Evolutionary conservation across 2,797 vertebrate genomes (phyloP).

Genomic region (Acanthornis magna): DNA sequence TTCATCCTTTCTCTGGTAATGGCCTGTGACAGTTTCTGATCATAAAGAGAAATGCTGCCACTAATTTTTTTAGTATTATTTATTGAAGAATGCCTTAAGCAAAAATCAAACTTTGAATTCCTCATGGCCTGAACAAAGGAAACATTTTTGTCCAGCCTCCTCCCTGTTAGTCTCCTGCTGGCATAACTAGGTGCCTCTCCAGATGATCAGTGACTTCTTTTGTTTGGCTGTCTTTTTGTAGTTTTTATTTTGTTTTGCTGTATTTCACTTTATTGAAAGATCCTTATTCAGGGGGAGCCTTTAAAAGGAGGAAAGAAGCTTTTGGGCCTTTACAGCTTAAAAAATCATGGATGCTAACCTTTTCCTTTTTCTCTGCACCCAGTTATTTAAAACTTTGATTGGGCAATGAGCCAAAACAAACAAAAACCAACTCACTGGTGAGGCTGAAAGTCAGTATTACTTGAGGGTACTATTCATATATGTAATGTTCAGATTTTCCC

Average conservation of each 20-base stretch:
- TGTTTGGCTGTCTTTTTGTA: neutral
- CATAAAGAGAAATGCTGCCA: neutral
- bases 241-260: neutral
- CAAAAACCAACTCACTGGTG: rapidly evolving
- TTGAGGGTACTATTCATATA: neutral
- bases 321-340: neutral
- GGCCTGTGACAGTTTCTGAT: neutral
- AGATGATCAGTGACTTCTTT: neutral
- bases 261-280: neutral
- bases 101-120: neutral
- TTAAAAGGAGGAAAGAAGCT: neutral
- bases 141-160: neutral
- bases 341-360: neutral
- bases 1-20: neutral
- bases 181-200: neutral
- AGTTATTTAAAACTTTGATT: neutral
- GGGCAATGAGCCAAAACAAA: neutral
- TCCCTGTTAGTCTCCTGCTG: neutral
- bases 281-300: neutral
- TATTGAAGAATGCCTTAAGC: neutral
- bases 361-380: neutral
- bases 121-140: neutral
- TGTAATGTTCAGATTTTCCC: neutral
- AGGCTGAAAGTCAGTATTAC: neutral
- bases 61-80: neutral